A percentile compares a stretch with the other conserved stretches of the same genome.
These are phyloP conservation scores for Arctopsyche grandis DNA, from an alignment of 1,140 invertebrate species.

Conservation along the genomic window DNA sequence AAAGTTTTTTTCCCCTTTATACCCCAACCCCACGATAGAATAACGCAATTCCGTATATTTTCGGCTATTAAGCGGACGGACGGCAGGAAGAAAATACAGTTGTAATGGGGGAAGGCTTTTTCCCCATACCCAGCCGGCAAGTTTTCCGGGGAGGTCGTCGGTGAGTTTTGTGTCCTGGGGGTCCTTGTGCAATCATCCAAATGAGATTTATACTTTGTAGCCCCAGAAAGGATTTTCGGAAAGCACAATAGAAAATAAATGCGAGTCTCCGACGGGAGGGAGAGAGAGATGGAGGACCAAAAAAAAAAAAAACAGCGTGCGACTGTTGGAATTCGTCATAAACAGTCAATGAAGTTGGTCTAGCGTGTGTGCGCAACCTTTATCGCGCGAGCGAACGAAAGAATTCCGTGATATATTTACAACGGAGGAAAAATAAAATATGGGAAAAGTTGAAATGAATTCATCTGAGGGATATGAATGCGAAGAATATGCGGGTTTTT, in stretches of 20 bases:
- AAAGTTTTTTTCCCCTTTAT: not conserved
- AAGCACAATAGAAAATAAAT: constrained; percentile 49
- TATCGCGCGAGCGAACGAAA: constrained; percentile 10
- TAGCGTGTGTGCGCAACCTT: constrained; percentile 18
- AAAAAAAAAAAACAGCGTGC: not conserved
- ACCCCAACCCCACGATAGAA: not conserved
- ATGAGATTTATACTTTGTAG: constrained; percentile 54
- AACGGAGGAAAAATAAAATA: constrained; percentile 6
- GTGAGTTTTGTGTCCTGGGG: constrained; percentile 44
- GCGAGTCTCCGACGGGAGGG: not conserved
- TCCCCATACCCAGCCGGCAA: not conserved
- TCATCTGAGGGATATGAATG: not conserved
- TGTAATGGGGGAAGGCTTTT: not conserved
- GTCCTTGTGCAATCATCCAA: constrained; percentile 54
- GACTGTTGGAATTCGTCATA: constrained; percentile 34
- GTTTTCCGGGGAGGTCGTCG: constrained; percentile 17
- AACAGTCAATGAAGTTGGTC: constrained; percentile 34
- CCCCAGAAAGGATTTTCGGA: constrained; percentile 45
- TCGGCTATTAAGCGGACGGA: constrained; percentile 15
- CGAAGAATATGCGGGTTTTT: not conserved
- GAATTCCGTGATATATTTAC: constrained; percentile 9
- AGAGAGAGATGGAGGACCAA: not conserved
- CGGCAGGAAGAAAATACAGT: constrained; percentile 3
- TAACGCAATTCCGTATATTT: not conserved
- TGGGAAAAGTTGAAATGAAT: constrained; percentile 1